A percentile compares a stretch with the other conserved stretches of the same genome.
Evolutionary conservation across 37 sponge, comb jelly and placozoan species (phyloP).

Genomic region (Ianthella basta): DNA sequence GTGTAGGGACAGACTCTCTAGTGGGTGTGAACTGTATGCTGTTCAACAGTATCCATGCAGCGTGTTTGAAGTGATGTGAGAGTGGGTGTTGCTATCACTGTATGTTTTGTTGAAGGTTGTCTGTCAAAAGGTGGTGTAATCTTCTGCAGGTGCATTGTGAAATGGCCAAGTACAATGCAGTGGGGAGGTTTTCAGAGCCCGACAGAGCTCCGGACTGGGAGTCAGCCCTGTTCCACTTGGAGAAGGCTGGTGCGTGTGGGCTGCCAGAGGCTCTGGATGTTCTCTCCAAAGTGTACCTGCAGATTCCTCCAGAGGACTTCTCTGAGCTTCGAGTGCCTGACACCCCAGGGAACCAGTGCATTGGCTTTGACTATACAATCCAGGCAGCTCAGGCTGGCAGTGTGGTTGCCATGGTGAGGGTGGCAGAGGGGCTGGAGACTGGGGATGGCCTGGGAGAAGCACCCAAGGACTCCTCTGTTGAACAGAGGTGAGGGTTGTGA

Average conservation of each 20-base stretch:
- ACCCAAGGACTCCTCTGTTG: background rate
- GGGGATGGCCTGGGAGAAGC: conserved; percentile 30
- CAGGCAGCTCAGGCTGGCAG: conserved; percentile 60
- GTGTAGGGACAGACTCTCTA: too few species aligned
- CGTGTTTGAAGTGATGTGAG: too few species aligned
- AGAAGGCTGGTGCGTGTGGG: conserved; percentile 64
- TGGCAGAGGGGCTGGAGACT: conserved; percentile 56
- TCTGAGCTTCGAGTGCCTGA: conserved; percentile 50
- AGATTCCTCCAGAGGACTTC: conserved; percentile 70
- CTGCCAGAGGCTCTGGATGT: conserved; percentile 34
- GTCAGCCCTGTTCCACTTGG: conserved; percentile 67
- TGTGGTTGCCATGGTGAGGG: conserved; percentile 58
- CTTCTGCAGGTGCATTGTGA: conserved; percentile 84
- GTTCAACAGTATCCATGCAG: too few species aligned
- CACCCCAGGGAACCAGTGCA: conserved; percentile 38
- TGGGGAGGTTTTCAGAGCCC: conserved; percentile 77
- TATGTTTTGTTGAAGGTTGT: too few species aligned
- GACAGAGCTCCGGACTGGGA: conserved; percentile 46
- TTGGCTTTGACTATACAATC: conserved; percentile 51
- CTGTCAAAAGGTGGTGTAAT: too few species aligned
- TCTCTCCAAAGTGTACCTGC: conserved; percentile 63
- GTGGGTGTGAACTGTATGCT: too few species aligned
- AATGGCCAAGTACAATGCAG: conserved; percentile 73
- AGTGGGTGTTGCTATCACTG: too few species aligned
- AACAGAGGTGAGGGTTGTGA: conserved; percentile 12